Evolutionary conservation across 2,888 invertebrate species (phyloP), one percentile per base, ranked within the genome.

Genomic region (Pecten maximus): DNA sequence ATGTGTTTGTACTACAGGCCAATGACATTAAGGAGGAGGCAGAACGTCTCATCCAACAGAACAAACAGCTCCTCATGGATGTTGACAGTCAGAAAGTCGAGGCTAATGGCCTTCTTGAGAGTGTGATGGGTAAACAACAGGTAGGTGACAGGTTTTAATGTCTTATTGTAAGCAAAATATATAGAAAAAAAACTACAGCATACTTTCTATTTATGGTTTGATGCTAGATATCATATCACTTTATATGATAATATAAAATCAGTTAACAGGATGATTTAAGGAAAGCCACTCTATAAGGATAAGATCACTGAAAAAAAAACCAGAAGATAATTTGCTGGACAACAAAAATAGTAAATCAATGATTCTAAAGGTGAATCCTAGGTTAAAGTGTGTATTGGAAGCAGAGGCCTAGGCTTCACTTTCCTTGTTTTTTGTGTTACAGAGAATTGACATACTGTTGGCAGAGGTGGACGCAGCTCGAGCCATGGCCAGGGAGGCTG

Each of bases 401-500:
- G n/a, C n/a, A n/a, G n/a, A n/a, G n/a, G n/a, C n/a, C n/a, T n/a
- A n/a, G n/a, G n/a, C n/a, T 44, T 44, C 44, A 44, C 50, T 6
- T 0, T 40, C 40, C 60, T n/a, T 19, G n/a, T 35, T 10, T 35
- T 74, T 40, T 44, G 16, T 44, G 50, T 90, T 91, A n/a, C 98
- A 98, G 95, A 97, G 98, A 90, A 98, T 98, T 1, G 98, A 98
- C 94, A 98, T 98, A 92, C 97, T 99, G 16, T 96, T 99, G 90
- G 98, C 98, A 0, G 98, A 98, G 92, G 98, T 98, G 12, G 98
- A 98, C 95, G 98, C 95, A 39, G 97, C 97, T 0, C 94, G 96
- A 50, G 98, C 97, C 6, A 98, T 98, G 95, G 99, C 99, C 0
- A 98, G 98, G 91, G 98, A 98, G 89, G 99, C 99, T 2, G 98